Evolutionary conservation across 2,113 vertebrate species (phyloP).

Genomic region (Ibidorhyncha struthersii): DNA sequence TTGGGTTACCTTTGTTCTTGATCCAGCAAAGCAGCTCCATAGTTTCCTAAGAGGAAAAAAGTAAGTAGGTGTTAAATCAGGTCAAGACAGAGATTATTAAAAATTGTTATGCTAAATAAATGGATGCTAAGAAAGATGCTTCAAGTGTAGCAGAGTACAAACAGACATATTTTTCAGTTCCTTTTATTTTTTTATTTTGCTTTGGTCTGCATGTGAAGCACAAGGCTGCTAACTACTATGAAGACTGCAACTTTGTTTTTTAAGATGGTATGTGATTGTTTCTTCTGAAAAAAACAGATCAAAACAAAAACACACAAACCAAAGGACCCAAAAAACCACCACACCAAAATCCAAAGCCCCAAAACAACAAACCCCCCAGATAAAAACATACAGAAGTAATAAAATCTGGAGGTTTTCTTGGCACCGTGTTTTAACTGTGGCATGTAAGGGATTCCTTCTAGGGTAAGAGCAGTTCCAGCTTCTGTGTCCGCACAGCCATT

Average conservation of each 20-base stretch:
- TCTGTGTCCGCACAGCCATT: neutral
- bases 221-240: neutral
- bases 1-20: neutral
- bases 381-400: neutral
- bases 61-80: neutral
- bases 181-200: neutral
- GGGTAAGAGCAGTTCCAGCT: neutral
- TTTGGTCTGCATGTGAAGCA: neutral
- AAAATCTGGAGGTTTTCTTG: neutral
- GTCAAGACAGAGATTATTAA: neutral
- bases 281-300: neutral
- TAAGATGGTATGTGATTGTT: neutral
- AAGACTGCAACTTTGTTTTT: neutral
- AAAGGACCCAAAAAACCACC: neutral
- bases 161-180: neutral
- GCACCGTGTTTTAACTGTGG: neutral
- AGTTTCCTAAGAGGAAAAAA: neutral
- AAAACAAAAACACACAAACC: neutral
- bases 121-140: neutral
- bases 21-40: neutral
- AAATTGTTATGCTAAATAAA: neutral
- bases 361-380: neutral
- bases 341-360: neutral
- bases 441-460: neutral
- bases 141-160: neutral